Evolutionary conservation across 2,888 invertebrate species (phyloP).

Genomic region (Andrena dorsata): DNA sequence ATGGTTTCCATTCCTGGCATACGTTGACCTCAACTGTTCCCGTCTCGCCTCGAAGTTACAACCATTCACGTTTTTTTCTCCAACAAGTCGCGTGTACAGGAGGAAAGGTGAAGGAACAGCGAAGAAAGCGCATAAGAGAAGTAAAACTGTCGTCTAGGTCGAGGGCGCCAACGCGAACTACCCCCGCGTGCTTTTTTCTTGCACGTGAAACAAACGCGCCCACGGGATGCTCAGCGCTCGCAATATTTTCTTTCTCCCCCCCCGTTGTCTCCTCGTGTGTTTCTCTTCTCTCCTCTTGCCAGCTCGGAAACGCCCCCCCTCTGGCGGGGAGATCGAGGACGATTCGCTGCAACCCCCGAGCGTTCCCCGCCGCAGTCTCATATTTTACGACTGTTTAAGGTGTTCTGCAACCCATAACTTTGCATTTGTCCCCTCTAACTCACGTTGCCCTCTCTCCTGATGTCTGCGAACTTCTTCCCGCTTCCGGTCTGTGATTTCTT

Average conservation of each 20-base stretch:
- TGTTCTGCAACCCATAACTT: slow-evolving; percentile 71
- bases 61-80: not conserved
- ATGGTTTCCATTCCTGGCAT: too few relatives aligned
- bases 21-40: too few relatives aligned
- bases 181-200: slow-evolving; percentile 20
- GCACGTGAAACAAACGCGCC: slow-evolving; percentile 31
- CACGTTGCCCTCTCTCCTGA: slow-evolving; percentile 50
- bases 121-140: not conserved
- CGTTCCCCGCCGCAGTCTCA: slow-evolving; percentile 63
- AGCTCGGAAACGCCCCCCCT: slow-evolving; percentile 14
- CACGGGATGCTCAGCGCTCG: slow-evolving; percentile 30
- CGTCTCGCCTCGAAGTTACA: not conserved
- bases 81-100: not conserved
- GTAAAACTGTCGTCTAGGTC: slow-evolving; percentile 31
- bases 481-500: slow-evolving; percentile 63
- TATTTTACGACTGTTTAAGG: slow-evolving; percentile 73
- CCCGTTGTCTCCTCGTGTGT: slow-evolving; percentile 7
- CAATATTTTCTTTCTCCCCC: slow-evolving; percentile 49
- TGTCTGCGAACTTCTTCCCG: slow-evolving; percentile 56
- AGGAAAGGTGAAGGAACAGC: too few relatives aligned
- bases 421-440: slow-evolving; percentile 66
- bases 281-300: slow-evolving; percentile 37
- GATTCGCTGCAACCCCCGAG: slow-evolving; percentile 35
- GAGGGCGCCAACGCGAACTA: slow-evolving; percentile 3
- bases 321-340: not conserved